These are phyloP conservation scores for Tineola bisselliella DNA, from an alignment of 2,888 invertebrate genomes.

Conservation along the genomic window DNA sequence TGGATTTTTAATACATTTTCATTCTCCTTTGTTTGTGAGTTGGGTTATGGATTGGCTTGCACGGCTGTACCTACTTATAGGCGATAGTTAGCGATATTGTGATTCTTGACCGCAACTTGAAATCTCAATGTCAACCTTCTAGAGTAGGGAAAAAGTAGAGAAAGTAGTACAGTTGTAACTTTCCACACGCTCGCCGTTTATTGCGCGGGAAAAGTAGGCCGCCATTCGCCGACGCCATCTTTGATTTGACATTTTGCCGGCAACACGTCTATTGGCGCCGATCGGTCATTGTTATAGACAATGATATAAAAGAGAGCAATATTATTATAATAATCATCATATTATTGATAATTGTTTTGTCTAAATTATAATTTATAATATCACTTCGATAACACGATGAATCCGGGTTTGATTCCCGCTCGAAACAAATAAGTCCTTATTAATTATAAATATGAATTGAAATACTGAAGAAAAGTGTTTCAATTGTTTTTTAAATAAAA, in stretches of 20 bases:
- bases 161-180: slow-evolving; percentile 67
- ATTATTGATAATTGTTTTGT: neutral
- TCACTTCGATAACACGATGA: no score
- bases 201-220: slow-evolving; percentile 64
- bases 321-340: neutral
- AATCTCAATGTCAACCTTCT: slow-evolving; percentile 49
- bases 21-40: no score
- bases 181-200: slow-evolving; percentile 57
- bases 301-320: neutral
- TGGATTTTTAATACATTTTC: no score
- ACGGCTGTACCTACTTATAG: no score
- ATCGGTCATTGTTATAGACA: slow-evolving; percentile 33
- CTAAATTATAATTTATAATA: no score
- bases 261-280: slow-evolving; percentile 35
- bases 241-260: slow-evolving; percentile 43
- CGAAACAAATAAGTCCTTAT: no score
- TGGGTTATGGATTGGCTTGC: no score
- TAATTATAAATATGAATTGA: no score
- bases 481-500: no score
- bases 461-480: no score
- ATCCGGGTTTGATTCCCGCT: no score
- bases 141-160: slow-evolving; percentile 42
- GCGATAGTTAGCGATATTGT: neutral
- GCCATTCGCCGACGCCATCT: slow-evolving; percentile 38
- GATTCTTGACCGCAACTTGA: slow-evolving; percentile 50